Evolutionary conservation across 2,888 invertebrate species (phyloP), one percentile per base, ranked within the genome.

Genomic region (Orthosia gracilis): DNA sequence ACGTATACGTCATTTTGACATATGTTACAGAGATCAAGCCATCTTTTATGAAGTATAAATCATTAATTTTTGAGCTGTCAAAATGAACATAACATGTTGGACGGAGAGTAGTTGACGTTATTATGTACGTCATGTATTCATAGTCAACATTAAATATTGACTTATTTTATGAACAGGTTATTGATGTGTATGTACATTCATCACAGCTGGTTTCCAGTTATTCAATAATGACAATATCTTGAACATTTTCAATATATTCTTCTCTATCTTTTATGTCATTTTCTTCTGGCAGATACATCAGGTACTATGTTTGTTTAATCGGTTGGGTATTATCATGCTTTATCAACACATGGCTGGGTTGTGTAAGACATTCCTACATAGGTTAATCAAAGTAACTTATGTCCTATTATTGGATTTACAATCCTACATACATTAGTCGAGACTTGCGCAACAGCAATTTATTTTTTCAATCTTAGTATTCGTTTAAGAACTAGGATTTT

Each of bases 91-190:
- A n/a, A n/a, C n/a, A n/a, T n/a, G n/a, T n/a, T n/a, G n/a, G n/a
- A n/a, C n/a, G n/a, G n/a, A n/a, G 4, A 45, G 21, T 9, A 55
- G 21, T 74, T 74, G 12, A 21, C n/a, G 13, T n/a, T 50, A 18
- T 50, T 3, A 58, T 31, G 18, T 26, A 40, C 9, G 40, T 15
- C 58, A 49, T 40, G 15, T 57, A n/a, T 45, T 45, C 26, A 26
- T 50, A 74, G 66, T 47, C 50, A 58, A 74, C 50, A 73, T 45
- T 13, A 55, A 15, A 45, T 74, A 64, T 57, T 50, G 55, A 18
- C 18, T 49, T 49, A 13, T 1, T n/a, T n/a, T n/a, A 18, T 63
- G 54, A 73, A 55, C 7, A 49, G 47, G 21, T 23, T 31, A 59
- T 59, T 31, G 17, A 18, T n/a, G 4, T 26, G 3, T 62, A 63